Evolutionary conservation across 2,888 invertebrate species (phyloP).

Genomic region (Leucania comma): DNA sequence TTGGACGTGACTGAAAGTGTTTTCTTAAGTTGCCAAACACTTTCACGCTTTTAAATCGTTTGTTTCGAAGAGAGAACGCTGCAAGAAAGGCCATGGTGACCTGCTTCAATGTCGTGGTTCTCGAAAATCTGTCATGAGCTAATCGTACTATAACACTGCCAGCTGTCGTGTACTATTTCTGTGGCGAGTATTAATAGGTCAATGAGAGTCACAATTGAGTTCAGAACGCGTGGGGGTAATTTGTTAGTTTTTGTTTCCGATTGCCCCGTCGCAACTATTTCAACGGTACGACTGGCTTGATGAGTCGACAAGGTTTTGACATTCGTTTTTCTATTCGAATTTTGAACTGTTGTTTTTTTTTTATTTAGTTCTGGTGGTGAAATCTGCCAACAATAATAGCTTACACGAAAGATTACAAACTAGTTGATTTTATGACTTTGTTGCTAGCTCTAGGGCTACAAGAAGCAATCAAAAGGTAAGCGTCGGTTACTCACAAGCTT

Average conservation of each 20-base stretch:
- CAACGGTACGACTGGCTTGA: constrained; percentile 35
- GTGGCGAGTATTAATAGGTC: constrained; percentile 58
- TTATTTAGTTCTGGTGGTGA: background rate
- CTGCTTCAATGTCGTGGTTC: constrained; percentile 29
- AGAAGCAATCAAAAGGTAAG: constrained; percentile 22
- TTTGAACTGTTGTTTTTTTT: background rate
- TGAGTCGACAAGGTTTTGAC: constrained; percentile 21
- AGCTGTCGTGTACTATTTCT: constrained; percentile 58
- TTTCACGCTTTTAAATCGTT: background rate
- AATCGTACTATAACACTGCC: constrained; percentile 30
- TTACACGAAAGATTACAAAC: constrained; percentile 17
- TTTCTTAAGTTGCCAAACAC: constrained; percentile 1
- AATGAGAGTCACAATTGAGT: constrained; percentile 61
- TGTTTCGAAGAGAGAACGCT: background rate
- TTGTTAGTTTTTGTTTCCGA: constrained; percentile 58
- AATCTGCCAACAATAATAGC: constrained; percentile 16
- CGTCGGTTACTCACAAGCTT: background rate
- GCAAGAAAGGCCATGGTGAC: constrained; percentile 3
- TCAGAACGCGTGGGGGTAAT: constrained; percentile 49
- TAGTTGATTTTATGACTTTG: constrained; percentile 10
- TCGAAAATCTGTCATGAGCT: constrained; percentile 43
- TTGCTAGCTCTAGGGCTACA: constrained; percentile 6
- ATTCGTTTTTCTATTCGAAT: constrained; percentile 20
- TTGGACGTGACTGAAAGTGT: constrained; percentile 3
- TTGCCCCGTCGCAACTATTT: constrained; percentile 41